A percentile compares a stretch with the other conserved stretches of the same genome.
These are phyloP conservation scores for Argyrosomus japonicus DNA, from an alignment of 2,113 vertebrate species.

Conservation along the genomic window DNA sequence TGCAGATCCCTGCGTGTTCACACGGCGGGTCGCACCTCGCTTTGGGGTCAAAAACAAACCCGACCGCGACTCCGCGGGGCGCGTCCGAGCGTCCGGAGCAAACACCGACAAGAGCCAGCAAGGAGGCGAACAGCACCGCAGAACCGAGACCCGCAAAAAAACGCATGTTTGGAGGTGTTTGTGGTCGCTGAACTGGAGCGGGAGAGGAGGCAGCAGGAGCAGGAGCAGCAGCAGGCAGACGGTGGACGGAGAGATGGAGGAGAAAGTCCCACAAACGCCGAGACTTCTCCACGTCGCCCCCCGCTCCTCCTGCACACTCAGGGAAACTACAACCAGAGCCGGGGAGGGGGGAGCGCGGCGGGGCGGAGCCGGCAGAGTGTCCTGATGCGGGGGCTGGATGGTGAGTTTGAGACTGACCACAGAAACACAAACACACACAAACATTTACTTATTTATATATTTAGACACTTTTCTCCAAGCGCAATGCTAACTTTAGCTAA, in stretches of 20 bases:
- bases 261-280: background rate
- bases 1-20: conserved; percentile 86
- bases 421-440: background rate
- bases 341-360: background rate
- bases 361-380: background rate
- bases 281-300: conserved; percentile 17
- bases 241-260: conserved; percentile 15
- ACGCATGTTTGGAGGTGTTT: conserved; percentile 23
- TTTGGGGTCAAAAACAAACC: conserved; percentile 82
- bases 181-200: background rate
- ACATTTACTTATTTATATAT: too few relatives aligned
- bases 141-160: background rate
- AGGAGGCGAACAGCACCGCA: background rate
- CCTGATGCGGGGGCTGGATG: fast-evolving
- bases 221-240: background rate
- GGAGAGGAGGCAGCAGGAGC: background rate
- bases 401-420: background rate
- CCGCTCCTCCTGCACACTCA: background rate
- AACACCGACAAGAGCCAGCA: conserved; percentile 37
- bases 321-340: background rate
- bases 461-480: too few relatives aligned
- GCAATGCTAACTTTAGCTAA: too few relatives aligned
- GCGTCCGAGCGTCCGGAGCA: conserved; percentile 75
- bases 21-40: conserved; percentile 86
- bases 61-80: conserved; percentile 80